phyloP scores from a whole-genome alignment of 1,140 invertebrate genomes.

The Drosophila sucinea region DNA sequence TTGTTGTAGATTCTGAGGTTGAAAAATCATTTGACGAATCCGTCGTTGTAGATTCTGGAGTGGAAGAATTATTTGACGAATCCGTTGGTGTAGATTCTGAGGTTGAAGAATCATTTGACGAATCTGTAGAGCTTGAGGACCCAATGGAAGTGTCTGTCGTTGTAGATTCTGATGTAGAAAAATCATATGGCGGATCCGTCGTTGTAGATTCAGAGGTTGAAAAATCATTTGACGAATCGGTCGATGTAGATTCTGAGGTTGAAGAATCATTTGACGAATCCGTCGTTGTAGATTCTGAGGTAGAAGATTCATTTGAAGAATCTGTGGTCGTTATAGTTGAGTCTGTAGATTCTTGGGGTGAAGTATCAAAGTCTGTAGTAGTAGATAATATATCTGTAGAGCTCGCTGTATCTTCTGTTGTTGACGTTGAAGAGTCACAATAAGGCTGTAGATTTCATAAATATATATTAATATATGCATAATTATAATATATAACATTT shows the following conservation, averaged over 20 bases:
- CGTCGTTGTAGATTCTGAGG: not conserved
- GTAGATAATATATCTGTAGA: constrained; percentile 14
- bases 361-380: not conserved
- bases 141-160: constrained; percentile 3
- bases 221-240: not conserved
- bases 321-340: not conserved
- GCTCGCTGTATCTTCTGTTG: constrained; percentile 22
- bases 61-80: not conserved
- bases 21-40: constrained; percentile 4
- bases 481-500: too few species aligned
- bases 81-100: constrained; percentile 15
- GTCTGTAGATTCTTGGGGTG: not conserved
- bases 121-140: not conserved
- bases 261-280: constrained; percentile 7
- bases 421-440: constrained; percentile 20
- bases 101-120: not conserved
- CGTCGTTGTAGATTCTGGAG: not conserved
- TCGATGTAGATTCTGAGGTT: not conserved
- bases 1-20: not conserved
- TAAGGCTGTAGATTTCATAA: constrained; percentile 18
- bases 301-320: not conserved
- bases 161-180: constrained; percentile 3
- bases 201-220: constrained; percentile 16
- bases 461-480: not conserved
- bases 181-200: not conserved